Percentiles rank a stretch among this genome's conserved stretches.
Evolutionary conservation across 1,140 invertebrate species (phyloP).

Genomic region (Cydia splendana): DNA sequence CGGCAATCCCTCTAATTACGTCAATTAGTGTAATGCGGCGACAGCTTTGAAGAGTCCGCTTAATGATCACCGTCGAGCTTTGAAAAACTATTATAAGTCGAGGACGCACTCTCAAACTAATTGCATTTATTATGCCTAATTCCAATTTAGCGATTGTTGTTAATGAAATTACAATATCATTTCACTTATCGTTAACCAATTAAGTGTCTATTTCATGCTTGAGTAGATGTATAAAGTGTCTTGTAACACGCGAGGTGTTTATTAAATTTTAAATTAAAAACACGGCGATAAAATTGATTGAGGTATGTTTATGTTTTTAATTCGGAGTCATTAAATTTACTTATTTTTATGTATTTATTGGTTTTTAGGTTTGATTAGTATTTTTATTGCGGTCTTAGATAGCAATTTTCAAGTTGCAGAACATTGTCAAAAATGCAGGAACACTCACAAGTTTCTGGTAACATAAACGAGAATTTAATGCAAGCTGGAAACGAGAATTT

Average conservation of each 20-base stretch:
- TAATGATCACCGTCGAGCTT: constrained; percentile 69
- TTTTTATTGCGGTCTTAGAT: neutral
- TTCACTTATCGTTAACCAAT: constrained; percentile 23
- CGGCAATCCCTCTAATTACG: constrained; percentile 79
- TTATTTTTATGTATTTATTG: neutral
- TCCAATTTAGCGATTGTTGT: constrained; percentile 12
- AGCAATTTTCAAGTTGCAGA: too few relatives aligned
- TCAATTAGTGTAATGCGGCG: constrained; percentile 79
- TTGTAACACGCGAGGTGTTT: constrained; percentile 24
- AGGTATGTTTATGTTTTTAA: neutral
- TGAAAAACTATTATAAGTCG: constrained; percentile 59
- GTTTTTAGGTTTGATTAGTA: neutral
- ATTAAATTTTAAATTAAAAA: constrained; percentile 13
- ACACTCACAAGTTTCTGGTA: too few relatives aligned
- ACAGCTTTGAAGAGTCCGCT: constrained; percentile 75
- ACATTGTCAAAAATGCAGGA: too few relatives aligned
- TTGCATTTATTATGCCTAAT: constrained; percentile 29
- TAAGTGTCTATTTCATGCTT: constrained; percentile 27
- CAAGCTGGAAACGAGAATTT: too few relatives aligned
- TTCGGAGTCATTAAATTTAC: neutral
- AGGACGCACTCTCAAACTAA: constrained; percentile 41
- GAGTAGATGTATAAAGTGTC: neutral
- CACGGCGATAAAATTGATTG: constrained; percentile 4
- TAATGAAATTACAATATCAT: constrained; percentile 29
- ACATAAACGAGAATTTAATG: too few relatives aligned